Percentiles rank a stretch among this genome's conserved stretches.
Conservation (phyloP, 2,888 invertebrate genomes). For the Petrolisthes cinctipes region DNA sequence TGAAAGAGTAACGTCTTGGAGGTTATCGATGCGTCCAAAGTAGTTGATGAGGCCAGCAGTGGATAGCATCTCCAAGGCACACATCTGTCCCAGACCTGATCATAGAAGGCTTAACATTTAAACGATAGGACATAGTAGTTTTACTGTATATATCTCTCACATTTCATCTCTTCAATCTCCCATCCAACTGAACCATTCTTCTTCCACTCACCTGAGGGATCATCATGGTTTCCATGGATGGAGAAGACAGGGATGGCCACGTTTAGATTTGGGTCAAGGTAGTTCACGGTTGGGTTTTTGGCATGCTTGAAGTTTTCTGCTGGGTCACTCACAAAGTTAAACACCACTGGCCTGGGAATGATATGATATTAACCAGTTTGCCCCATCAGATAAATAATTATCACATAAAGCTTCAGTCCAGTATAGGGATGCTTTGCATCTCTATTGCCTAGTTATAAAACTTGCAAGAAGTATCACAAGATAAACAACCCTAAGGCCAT, state of each 20-base stretch:
- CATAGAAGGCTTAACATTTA: too few relatives aligned
- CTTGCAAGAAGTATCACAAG: too few relatives aligned
- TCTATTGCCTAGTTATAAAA: too few relatives aligned
- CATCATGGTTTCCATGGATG: conserved; percentile 99
- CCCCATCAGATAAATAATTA: too few relatives aligned
- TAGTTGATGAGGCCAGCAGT: conserved; percentile 92
- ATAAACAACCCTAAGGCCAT: too few relatives aligned
- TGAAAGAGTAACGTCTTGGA: conserved; percentile 77
- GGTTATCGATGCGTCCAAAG: conserved; percentile 90
- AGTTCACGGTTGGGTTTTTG: conserved; percentile 83
- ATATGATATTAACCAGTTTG: conserved; percentile 39
- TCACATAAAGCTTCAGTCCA: too few relatives aligned
- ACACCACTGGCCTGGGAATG: conserved; percentile 72
- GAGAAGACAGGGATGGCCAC: conserved; percentile 93
- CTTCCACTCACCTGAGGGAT: conserved; percentile 76
- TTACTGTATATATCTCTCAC: too few relatives aligned
- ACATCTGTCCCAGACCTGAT: conserved; percentile 73
- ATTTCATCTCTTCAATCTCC: too few relatives aligned
- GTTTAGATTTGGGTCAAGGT: conserved; percentile 94
- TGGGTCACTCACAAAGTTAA: conserved; percentile 90
- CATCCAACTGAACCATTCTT: too few relatives aligned
- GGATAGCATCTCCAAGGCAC: conserved; percentile 88
- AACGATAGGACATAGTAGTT: too few relatives aligned
- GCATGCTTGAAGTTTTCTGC: conserved; percentile 79
- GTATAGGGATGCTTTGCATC: too few relatives aligned